phyloP scores from a whole-genome alignment of 2,113 vertebrate genomes.

The pig (Sus scrofa) region DNA sequence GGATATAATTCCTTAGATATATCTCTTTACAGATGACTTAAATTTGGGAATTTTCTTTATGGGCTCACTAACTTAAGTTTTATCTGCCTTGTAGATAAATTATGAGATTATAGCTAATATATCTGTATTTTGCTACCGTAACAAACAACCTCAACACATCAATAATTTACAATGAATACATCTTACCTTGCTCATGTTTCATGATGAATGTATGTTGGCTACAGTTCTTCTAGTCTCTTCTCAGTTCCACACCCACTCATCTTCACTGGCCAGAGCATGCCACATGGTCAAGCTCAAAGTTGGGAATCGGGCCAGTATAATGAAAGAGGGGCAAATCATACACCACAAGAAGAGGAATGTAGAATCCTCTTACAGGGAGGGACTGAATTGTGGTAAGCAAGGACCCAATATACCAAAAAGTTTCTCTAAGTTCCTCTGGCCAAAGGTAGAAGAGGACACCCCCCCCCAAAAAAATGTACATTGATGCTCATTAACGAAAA shows the following conservation, averaged over 20 bases:
- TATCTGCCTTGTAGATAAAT: not conserved
- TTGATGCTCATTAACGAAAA: conserved; percentile 1
- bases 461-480: not conserved
- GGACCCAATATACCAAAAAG: not conserved
- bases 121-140: conserved; percentile 24
- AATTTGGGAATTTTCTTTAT: conserved; percentile 52
- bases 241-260: not conserved
- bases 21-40: conserved; percentile 32
- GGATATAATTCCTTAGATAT: conserved; percentile 24
- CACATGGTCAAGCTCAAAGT: not conserved
- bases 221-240: not conserved
- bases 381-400: not conserved
- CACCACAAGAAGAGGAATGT: not conserved
- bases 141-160: conserved; percentile 18
- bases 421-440: not conserved
- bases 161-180: not conserved
- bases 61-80: conserved; percentile 30
- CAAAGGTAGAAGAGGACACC: not conserved
- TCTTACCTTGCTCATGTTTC: not conserved
- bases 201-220: not conserved
- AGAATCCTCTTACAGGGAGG: not conserved
- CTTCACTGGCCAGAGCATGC: not conserved
- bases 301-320: not conserved
- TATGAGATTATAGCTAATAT: not conserved
- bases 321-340: not conserved